Evolutionary conservation across 2,888 invertebrate genomes (phyloP).

Genomic region (Maniola hyperantus): DNA sequence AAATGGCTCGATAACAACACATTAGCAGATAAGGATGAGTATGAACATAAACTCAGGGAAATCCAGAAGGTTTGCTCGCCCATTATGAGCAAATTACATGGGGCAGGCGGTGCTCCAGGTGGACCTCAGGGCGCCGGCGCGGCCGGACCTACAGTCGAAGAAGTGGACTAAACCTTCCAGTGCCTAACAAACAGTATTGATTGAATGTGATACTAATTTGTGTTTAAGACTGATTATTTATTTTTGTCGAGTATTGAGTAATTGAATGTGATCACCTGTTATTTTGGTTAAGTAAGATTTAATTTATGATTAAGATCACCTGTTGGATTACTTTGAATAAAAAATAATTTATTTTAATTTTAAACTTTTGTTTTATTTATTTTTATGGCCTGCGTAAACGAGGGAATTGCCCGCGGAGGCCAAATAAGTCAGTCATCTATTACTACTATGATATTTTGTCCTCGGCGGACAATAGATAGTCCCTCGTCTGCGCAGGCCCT

Average conservation of each 20-base stretch:
- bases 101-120: slow-evolving; percentile 39
- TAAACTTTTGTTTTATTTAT: slow-evolving; percentile 21
- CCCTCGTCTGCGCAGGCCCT: too few species aligned
- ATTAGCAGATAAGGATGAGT: slow-evolving; percentile 85
- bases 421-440: too few species aligned
- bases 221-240: slow-evolving; percentile 47
- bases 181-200: slow-evolving; percentile 9
- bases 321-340: slow-evolving; percentile 23
- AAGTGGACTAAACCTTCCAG: slow-evolving; percentile 55
- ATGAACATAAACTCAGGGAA: slow-evolving; percentile 83
- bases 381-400: neutral
- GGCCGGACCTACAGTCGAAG: slow-evolving; percentile 66
- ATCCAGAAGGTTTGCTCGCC: slow-evolving; percentile 83
- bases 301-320: slow-evolving; percentile 20
- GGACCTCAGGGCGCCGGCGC: slow-evolving; percentile 38
- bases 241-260: slow-evolving; percentile 34
- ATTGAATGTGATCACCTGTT: slow-evolving; percentile 26
- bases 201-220: slow-evolving; percentile 23
- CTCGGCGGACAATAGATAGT: too few species aligned
- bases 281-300: slow-evolving; percentile 17
- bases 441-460: too few species aligned
- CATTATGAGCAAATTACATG: slow-evolving; percentile 82
- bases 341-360: slow-evolving; percentile 14
- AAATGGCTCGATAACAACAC: slow-evolving; percentile 88
- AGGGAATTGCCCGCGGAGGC: too few species aligned